phyloP scores from a whole-genome alignment of 2,797 vertebrate species.

The Manis pentadactyla region DNA sequence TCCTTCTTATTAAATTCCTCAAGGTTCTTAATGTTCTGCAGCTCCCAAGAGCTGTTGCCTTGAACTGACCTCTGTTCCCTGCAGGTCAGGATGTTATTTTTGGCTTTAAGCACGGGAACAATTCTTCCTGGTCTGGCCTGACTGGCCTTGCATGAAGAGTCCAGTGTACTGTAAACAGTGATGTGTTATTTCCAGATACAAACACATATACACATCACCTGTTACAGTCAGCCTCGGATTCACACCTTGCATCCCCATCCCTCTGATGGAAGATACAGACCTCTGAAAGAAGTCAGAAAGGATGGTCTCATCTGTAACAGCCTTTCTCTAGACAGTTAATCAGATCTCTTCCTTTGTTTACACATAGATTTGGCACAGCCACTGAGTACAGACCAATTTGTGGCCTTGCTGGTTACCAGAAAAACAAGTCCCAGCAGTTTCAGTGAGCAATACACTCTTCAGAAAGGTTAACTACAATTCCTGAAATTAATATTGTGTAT shows the following conservation, averaged over 20 bases:
- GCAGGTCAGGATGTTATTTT: constrained; percentile 80
- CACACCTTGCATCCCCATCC: background rate
- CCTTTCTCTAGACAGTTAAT: background rate
- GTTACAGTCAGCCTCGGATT: background rate
- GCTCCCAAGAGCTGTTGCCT: constrained; percentile 55
- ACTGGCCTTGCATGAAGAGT: constrained; percentile 27
- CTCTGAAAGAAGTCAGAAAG: constrained; percentile 4
- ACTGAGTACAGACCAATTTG: background rate
- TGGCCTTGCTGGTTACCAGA: background rate
- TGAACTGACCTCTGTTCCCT: constrained; percentile 72
- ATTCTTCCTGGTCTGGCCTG: constrained; percentile 68
- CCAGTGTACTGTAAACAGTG: constrained; percentile 65
- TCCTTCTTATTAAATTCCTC: constrained; percentile 55
- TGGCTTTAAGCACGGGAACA: constrained; percentile 74
- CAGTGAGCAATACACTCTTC: background rate
- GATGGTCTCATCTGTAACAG: background rate
- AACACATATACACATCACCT: constrained; percentile 16
- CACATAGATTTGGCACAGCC: background rate
- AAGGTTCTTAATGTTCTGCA: constrained; percentile 42
- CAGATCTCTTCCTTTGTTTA: background rate
- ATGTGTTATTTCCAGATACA: constrained; percentile 64
- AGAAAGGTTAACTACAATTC: constrained; percentile 53
- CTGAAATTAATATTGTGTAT: constrained; percentile 54
- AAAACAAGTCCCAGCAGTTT: constrained; percentile 36
- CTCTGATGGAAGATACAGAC: background rate